A percentile compares a stretch with the other conserved stretches of the same genome.
Evolutionary conservation across 2,113 vertebrate species (phyloP).

Genomic region (Podiceps cristatus): DNA sequence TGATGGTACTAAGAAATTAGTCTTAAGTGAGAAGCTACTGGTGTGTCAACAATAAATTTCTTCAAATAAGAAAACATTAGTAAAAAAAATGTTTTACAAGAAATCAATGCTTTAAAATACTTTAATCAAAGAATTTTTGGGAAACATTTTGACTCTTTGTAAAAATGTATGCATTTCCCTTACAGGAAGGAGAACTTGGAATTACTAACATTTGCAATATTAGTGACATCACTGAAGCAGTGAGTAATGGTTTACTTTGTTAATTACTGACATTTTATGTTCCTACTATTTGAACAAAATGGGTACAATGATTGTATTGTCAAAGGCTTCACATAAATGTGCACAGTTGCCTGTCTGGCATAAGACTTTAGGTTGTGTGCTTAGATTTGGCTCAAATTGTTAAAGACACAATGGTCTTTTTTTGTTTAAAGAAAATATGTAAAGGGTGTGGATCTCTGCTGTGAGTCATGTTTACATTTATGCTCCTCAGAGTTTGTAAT

Average conservation of each 20-base stretch:
- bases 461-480: background rate
- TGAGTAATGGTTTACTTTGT: slow-evolving; percentile 67
- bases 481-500: background rate
- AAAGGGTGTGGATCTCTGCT: background rate
- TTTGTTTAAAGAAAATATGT: background rate
- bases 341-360: background rate
- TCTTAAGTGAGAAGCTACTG: background rate
- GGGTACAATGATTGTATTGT: background rate
- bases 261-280: background rate
- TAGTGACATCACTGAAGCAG: slow-evolving; percentile 52
- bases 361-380: background rate
- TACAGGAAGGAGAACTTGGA: slow-evolving; percentile 60
- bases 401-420: background rate
- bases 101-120: background rate
- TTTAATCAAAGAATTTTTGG: background rate
- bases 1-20: background rate
- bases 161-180: background rate
- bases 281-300: background rate
- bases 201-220: slow-evolving; percentile 41
- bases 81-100: background rate
- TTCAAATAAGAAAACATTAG: background rate
- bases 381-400: background rate
- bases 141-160: background rate
- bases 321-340: background rate
- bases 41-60: background rate